phyloP scores from a whole-genome alignment of 2,888 invertebrate genomes.

The Plutella xylostella region DNA sequence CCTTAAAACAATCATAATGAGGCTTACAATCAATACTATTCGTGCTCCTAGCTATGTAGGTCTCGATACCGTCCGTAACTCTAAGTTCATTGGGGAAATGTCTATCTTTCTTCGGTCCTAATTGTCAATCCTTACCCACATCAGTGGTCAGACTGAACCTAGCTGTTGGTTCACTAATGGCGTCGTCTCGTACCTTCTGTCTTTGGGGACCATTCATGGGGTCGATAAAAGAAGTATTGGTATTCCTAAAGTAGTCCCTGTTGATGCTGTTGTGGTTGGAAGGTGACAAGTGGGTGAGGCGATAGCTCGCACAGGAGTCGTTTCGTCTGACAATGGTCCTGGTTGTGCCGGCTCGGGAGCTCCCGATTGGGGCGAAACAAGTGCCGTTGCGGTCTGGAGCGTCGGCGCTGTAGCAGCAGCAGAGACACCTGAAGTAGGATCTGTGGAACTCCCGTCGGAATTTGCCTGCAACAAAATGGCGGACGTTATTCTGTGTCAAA shows the following conservation, averaged over 20 bases:
- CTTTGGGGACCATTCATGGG: slow-evolving; percentile 51
- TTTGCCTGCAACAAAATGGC: slow-evolving; percentile 68
- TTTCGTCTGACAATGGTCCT: slow-evolving; percentile 55
- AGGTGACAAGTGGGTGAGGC: slow-evolving; percentile 56
- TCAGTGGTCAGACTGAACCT: slow-evolving; percentile 55
- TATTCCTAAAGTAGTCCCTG: slow-evolving; percentile 48
- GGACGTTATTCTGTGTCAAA: too few species aligned
- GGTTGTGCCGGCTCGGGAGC: slow-evolving; percentile 53
- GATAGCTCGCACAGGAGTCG: slow-evolving; percentile 58
- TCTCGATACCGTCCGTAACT: slow-evolving; percentile 32
- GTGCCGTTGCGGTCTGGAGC: slow-evolving; percentile 49
- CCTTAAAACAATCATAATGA: slow-evolving; percentile 58
- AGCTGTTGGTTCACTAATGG: slow-evolving; percentile 50
- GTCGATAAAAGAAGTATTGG: slow-evolving; percentile 60
- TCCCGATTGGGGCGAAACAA: slow-evolving; percentile 55
- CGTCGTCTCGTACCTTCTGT: slow-evolving; percentile 47
- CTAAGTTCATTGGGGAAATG: slow-evolving; percentile 29
- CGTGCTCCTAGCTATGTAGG: slow-evolving; percentile 47
- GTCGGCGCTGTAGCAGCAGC: slow-evolving; percentile 41
- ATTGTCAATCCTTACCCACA: slow-evolving; percentile 54
- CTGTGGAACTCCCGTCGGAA: slow-evolving; percentile 79
- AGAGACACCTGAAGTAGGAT: slow-evolving; percentile 74
- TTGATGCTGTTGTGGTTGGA: slow-evolving; percentile 59
- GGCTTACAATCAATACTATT: slow-evolving; percentile 60
- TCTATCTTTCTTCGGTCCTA: slow-evolving; percentile 21